Conservation (phyloP, 2,113 vertebrate species). For the Gasterosteus nipponicus region DNA sequence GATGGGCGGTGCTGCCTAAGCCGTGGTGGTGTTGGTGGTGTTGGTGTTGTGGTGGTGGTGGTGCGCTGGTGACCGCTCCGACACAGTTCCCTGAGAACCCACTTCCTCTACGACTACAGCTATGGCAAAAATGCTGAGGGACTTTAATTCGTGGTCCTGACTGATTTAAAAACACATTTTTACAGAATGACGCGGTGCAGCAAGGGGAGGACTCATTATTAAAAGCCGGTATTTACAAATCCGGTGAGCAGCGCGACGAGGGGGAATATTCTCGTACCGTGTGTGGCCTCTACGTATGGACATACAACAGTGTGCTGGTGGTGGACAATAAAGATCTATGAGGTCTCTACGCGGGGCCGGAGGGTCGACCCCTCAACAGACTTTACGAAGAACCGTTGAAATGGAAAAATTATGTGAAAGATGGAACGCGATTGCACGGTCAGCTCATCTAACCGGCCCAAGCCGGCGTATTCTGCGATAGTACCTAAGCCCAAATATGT, state of each 20-base stretch:
- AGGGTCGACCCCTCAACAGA: constrained; percentile 6
- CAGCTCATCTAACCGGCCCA: constrained; percentile 9
- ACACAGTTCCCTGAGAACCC: constrained; percentile 82
- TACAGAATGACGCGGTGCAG: constrained; percentile 59
- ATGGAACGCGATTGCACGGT: constrained; percentile 29
- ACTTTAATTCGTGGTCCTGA: constrained; percentile 44
- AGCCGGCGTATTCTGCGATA: constrained; percentile 6
- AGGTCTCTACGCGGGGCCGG: constrained; percentile 31
- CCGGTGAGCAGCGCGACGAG: constrained; percentile 7
- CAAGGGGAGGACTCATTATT: constrained; percentile 52
- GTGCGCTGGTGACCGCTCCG: constrained; percentile 63
- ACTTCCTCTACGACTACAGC: constrained; percentile 65
- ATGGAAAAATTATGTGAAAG: constrained; percentile 9
- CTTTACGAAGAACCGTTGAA: constrained; percentile 4
- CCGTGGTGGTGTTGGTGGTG: constrained; percentile 37
- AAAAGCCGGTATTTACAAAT: constrained; percentile 72
- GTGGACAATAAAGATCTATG: constrained; percentile 49
- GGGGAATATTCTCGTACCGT: constrained; percentile 5
- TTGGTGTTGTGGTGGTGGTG: constrained; percentile 55
- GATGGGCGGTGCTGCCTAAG: constrained; percentile 31
- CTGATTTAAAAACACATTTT: constrained; percentile 38
- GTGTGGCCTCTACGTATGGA: constrained; percentile 34
- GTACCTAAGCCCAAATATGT: constrained; percentile 31
- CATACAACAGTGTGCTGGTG: constrained; percentile 62
- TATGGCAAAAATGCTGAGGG: constrained; percentile 64